phyloP scores from a whole-genome alignment of 2,888 invertebrate genomes.

The Trissoscelio sp. region DNA sequence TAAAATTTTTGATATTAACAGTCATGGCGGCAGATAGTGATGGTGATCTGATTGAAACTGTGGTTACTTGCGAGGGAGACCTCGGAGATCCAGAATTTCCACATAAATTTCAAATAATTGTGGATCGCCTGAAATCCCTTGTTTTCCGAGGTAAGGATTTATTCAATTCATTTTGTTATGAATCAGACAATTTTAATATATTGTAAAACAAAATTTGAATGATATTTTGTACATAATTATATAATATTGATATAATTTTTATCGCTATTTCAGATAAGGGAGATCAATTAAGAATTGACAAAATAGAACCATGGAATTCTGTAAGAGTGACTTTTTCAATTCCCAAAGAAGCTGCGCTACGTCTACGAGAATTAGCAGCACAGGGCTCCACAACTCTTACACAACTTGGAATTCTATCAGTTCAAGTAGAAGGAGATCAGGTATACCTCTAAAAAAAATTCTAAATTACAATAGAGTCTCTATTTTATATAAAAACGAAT shows the following conservation, averaged over 20 bases:
- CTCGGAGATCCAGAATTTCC: conserved; percentile 94
- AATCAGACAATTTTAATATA: too few relatives aligned
- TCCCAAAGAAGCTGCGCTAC: conserved; percentile 97
- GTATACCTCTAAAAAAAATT: conserved; percentile 81
- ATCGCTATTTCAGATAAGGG: conserved; percentile 82
- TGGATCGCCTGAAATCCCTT: conserved; percentile 91
- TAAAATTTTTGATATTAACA: conserved; percentile 75
- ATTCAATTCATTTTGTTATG: too few relatives aligned
- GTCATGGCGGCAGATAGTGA: conserved; percentile 94
- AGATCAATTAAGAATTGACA: conserved; percentile 87
- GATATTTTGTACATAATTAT: too few relatives aligned
- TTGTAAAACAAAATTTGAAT: too few relatives aligned
- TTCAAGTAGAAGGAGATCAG: conserved; percentile 96
- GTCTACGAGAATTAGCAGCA: conserved; percentile 95
- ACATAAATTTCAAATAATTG: conserved; percentile 90
- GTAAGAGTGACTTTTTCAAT: conserved; percentile 99
- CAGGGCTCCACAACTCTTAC: conserved; percentile 95
- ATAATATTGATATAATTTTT: too few relatives aligned
- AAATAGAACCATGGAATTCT: conserved; percentile 99
- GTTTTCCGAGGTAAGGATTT: conserved; percentile 88
- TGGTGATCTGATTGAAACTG: conserved; percentile 89
- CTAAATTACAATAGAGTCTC: too few relatives aligned
- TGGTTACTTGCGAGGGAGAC: conserved; percentile 96
- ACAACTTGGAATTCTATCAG: conserved; percentile 96
- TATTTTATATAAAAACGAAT: too few relatives aligned